Percentiles rank a stretch among this genome's conserved stretches.
Evolutionary conservation across 2,797 vertebrate genomes (phyloP).

Genomic region (Ciconia nigra): DNA sequence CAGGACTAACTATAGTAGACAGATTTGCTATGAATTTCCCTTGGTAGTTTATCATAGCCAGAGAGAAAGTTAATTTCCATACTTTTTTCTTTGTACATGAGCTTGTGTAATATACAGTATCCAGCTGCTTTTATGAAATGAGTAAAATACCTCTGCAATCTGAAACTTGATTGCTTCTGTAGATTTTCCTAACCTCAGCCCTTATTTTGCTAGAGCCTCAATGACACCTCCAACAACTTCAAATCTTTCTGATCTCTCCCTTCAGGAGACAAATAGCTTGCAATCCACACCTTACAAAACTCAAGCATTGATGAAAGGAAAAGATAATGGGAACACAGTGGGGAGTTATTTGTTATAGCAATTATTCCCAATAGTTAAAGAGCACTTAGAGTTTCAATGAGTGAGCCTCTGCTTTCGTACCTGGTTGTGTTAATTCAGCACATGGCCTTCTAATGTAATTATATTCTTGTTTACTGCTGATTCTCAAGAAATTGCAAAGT

Average conservation of each 20-base stretch:
- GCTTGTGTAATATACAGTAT: not conserved
- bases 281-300: not conserved
- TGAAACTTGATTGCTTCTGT: not conserved
- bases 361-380: not conserved
- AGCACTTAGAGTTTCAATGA: not conserved
- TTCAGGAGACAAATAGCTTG: not conserved
- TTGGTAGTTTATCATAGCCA: slow-evolving; percentile 46
- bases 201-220: not conserved
- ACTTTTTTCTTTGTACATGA: slow-evolving; percentile 22
- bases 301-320: not conserved
- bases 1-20: slow-evolving; percentile 16
- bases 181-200: slow-evolving; percentile 11
- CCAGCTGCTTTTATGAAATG: slow-evolving; percentile 19
- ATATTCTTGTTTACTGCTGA: not conserved
- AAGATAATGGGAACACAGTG: not conserved
- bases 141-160: not conserved
- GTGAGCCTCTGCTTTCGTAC: not conserved
- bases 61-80: slow-evolving; percentile 59
- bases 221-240: not conserved
- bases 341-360: not conserved
- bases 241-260: slow-evolving; percentile 20
- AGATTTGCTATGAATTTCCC: slow-evolving; percentile 51
- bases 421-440: not conserved
- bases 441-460: not conserved
- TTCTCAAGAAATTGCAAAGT: not conserved